A percentile compares a stretch with the other conserved stretches of the same genome.
Conservation (phyloP, 2,113 vertebrate genomes). For the Cephalopterus ornatus region DNA sequence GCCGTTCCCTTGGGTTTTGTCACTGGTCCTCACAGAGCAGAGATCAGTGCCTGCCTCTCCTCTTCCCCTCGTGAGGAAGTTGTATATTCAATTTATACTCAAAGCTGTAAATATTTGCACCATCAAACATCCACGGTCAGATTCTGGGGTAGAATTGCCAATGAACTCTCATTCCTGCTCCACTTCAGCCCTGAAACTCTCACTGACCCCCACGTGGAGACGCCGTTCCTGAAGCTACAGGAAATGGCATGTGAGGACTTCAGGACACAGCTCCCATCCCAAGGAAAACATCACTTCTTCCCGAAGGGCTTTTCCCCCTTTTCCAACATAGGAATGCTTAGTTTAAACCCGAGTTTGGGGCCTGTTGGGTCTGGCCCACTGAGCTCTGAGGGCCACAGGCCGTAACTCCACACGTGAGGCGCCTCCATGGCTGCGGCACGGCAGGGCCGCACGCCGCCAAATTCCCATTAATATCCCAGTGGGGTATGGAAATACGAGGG, state of each 20-base stretch:
- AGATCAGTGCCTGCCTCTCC: not conserved
- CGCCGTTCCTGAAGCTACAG: not conserved
- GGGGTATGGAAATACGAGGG: not conserved
- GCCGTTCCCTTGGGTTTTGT: not conserved
- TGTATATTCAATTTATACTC: not conserved
- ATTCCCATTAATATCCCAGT: fast-evolving
- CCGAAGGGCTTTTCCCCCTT: not conserved
- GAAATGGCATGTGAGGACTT: not conserved
- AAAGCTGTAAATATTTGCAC: not conserved
- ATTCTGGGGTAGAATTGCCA: not conserved
- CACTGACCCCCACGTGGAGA: not conserved
- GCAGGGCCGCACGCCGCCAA: fast-evolving
- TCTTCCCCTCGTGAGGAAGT: not conserved
- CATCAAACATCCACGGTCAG: fast-evolving
- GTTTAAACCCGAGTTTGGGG: fast-evolving
- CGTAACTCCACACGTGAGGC: not conserved
- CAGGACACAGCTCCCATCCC: fast-evolving
- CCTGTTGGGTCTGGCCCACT: fast-evolving
- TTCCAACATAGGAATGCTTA: not conserved
- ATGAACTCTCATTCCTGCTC: fast-evolving
- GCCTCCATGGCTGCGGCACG: not conserved
- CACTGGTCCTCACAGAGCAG: not conserved
- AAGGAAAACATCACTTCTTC: not conserved
- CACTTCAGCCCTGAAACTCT: not conserved
- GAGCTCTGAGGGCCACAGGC: not conserved